A percentile compares a stretch with the other conserved stretches of the same genome.
These are phyloP conservation scores for Limnephilus auricula DNA, from an alignment of 2,888 invertebrate species.

Conservation along the genomic window DNA sequence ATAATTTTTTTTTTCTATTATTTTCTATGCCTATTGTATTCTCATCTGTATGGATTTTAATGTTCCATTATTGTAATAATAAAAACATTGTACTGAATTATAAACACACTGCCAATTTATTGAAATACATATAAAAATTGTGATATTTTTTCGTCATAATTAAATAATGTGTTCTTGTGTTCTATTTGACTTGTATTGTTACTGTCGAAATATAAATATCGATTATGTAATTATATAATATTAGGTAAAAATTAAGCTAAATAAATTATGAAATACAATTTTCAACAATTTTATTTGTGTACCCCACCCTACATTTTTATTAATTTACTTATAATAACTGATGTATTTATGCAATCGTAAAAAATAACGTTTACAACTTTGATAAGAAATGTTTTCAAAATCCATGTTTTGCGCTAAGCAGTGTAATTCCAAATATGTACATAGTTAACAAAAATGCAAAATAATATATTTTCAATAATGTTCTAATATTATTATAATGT, in stretches of 20 bases:
- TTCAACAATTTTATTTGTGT: neutral
- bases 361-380: no score
- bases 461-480: no score
- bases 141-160: conserved; percentile 50
- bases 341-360: no score
- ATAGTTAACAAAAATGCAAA: no score
- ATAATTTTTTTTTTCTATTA: conserved; percentile 27
- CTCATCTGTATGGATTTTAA: conserved; percentile 15
- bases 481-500: no score
- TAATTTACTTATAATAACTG: neutral
- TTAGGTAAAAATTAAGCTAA: conserved; percentile 41
- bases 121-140: conserved; percentile 40
- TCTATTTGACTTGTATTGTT: conserved; percentile 39
- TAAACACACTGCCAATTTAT: conserved; percentile 52
- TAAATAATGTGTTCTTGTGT: conserved; percentile 22
- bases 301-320: neutral
- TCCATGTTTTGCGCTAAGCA: neutral
- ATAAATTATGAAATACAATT: conserved; percentile 46
- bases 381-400: neutral
- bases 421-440: no score
- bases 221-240: conserved; percentile 41
- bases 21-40: conserved; percentile 30
- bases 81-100: conserved; percentile 46
- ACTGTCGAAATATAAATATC: conserved; percentile 38
- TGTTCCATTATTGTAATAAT: conserved; percentile 42